A percentile compares a stretch with the other conserved stretches of the same genome.
These are phyloP conservation scores for Sebastes oblongus DNA, from an alignment of 2,797 vertebrate species.

Conservation along the genomic window DNA sequence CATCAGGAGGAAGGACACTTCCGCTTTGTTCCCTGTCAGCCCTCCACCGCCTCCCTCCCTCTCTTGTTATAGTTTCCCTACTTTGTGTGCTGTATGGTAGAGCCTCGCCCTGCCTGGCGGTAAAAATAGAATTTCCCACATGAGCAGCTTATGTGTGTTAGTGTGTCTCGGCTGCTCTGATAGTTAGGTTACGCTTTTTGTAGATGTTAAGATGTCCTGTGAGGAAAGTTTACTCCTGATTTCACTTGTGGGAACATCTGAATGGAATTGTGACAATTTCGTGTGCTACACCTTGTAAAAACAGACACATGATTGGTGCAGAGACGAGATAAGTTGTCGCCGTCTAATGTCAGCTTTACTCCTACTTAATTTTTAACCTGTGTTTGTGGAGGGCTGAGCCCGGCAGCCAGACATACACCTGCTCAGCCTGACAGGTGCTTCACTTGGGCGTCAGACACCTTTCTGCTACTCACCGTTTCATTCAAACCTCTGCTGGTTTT, in stretches of 20 bases:
- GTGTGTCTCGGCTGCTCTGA: constrained; percentile 45
- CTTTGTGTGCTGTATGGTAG: constrained; percentile 71
- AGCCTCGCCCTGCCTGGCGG: constrained; percentile 76
- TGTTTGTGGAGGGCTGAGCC: constrained; percentile 20
- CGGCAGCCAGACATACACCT: constrained; percentile 54
- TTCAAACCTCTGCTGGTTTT: background rate
- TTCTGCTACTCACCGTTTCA: background rate
- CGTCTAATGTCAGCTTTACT: constrained; percentile 7
- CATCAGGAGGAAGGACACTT: constrained; percentile 75
- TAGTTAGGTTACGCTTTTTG: background rate
- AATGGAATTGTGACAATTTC: background rate
- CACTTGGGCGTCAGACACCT: background rate
- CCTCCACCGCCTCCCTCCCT: constrained; percentile 49
- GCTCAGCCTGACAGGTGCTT: constrained; percentile 59
- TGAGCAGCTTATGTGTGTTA: constrained; percentile 59
- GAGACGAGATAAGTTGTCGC: background rate
- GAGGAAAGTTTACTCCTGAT: background rate
- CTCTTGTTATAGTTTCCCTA: constrained; percentile 73
- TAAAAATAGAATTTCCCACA: constrained; percentile 83
- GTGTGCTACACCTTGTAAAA: background rate
- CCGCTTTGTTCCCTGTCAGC: constrained; percentile 69
- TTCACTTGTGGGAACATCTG: background rate
- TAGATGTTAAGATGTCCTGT: constrained; percentile 10
- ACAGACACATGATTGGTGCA: background rate
- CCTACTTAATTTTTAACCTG: constrained; percentile 44